These are phyloP conservation scores for Leguminivora glycinivorella DNA, from an alignment of 1,140 invertebrate genomes.

Conservation along the genomic window DNA sequence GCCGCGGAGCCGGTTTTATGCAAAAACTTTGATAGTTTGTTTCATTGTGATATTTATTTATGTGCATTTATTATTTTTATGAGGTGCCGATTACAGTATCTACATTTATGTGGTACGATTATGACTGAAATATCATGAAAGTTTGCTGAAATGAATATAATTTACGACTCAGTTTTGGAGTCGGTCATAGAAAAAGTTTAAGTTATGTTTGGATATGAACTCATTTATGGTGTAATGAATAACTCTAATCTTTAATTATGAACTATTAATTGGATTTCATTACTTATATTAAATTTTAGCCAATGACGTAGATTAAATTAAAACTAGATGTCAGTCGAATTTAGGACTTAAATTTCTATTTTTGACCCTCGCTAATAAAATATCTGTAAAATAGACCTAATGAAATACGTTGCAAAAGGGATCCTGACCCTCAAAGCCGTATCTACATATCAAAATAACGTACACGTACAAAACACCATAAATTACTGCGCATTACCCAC, in stretches of 20 bases:
- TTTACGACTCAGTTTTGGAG: neutral
- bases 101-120: neutral
- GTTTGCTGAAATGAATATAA: neutral
- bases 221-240: too few species aligned
- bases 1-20: neutral
- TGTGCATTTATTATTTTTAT: neutral
- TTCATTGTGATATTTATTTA: neutral
- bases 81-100: neutral
- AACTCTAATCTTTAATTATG: too few species aligned
- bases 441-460: constrained; percentile 26
- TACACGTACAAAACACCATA: constrained; percentile 24
- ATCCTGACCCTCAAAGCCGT: neutral
- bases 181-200: too few species aligned
- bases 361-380: too few species aligned
- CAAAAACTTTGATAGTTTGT: constrained; percentile 21
- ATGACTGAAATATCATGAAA: neutral
- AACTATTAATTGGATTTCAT: too few species aligned
- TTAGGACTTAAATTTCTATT: too few species aligned
- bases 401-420: neutral
- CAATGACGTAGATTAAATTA: too few species aligned
- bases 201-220: too few species aligned
- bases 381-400: neutral
- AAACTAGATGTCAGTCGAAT: too few species aligned
- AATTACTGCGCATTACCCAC: constrained; percentile 27
- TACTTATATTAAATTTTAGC: too few species aligned